A percentile compares a stretch with the other conserved stretches of the same genome.
Evolutionary conservation across 1,140 invertebrate species (phyloP).

Genomic region (Drosophila kepulauana): DNA sequence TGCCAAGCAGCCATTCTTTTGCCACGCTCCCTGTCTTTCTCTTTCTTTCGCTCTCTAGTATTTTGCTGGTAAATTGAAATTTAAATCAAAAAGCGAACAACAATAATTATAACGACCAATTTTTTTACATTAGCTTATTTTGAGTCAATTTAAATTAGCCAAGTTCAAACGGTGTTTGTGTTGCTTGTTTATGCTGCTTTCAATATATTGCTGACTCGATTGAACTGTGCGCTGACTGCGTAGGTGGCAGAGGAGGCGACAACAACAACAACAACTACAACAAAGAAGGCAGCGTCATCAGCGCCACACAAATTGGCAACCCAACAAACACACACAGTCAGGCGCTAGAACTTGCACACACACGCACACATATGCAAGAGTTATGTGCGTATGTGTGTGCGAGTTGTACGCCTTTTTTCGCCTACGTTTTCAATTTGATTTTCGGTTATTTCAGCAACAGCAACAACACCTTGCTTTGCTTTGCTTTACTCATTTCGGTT

Average conservation of each 20-base stretch:
- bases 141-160: constrained; percentile 61
- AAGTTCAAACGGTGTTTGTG: constrained; percentile 67
- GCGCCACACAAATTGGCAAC: constrained; percentile 65
- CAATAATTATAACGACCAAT: constrained; percentile 26
- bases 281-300: constrained; percentile 29
- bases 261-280: constrained; percentile 28
- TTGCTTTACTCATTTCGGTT: constrained; percentile 53
- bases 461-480: constrained; percentile 73
- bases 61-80: constrained; percentile 47
- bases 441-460: constrained; percentile 67
- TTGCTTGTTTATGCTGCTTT: constrained; percentile 44
- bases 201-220: constrained; percentile 33
- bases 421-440: constrained; percentile 77
- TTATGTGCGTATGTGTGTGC: constrained; percentile 1
- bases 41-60: neutral
- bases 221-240: constrained; percentile 57
- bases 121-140: constrained; percentile 22
- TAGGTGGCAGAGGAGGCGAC: constrained; percentile 48
- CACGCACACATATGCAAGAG: constrained; percentile 34
- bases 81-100: constrained; percentile 22
- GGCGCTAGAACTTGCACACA: constrained; percentile 57
- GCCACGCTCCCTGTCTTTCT: neutral
- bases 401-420: constrained; percentile 58
- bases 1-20: constrained; percentile 5
- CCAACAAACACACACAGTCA: constrained; percentile 37